A percentile compares a stretch with the other conserved stretches of the same genome.
Conservation (phyloP, 2,113 vertebrate species). For the Microcebus griseorufus region DNA sequence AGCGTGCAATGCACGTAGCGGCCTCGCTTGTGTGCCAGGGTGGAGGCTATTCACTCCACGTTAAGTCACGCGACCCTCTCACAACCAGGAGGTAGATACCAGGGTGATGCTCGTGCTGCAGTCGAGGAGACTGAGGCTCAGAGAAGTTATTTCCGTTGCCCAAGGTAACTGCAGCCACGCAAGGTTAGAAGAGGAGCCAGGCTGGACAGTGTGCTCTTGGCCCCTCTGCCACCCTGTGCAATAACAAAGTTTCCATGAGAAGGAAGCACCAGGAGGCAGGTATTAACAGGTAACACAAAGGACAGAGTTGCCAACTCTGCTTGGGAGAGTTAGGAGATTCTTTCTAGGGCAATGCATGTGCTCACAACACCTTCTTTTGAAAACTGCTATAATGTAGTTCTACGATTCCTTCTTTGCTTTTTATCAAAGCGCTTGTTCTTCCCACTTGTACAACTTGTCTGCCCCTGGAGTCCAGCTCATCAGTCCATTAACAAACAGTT, state of each 20-base stretch:
- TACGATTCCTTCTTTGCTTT: neutral
- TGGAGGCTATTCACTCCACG: rapidly evolving
- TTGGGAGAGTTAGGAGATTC: neutral
- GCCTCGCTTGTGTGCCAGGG: neutral
- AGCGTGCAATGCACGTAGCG: rapidly evolving
- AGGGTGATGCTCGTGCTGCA: neutral
- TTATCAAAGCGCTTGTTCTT: neutral
- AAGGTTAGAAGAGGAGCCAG: neutral
- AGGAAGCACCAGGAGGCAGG: neutral
- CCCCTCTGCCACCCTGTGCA: rapidly evolving
- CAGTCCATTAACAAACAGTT: neutral
- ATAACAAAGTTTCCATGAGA: neutral
- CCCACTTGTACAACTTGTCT: too few relatives aligned
- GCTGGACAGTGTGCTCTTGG: neutral
- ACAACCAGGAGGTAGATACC: neutral
- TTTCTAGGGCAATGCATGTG: neutral
- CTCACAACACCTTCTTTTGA: neutral
- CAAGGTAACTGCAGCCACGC: neutral
- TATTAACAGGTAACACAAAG: neutral
- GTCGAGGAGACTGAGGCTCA: neutral
- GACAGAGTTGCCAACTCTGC: neutral
- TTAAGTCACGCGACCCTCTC: neutral
- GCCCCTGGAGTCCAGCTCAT: neutral
- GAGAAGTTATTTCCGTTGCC: neutral
- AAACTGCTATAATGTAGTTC: rapidly evolving